Base-by-base conservation (phyloP, 2,888 invertebrate species). In the Lobophora halterata region DNA sequence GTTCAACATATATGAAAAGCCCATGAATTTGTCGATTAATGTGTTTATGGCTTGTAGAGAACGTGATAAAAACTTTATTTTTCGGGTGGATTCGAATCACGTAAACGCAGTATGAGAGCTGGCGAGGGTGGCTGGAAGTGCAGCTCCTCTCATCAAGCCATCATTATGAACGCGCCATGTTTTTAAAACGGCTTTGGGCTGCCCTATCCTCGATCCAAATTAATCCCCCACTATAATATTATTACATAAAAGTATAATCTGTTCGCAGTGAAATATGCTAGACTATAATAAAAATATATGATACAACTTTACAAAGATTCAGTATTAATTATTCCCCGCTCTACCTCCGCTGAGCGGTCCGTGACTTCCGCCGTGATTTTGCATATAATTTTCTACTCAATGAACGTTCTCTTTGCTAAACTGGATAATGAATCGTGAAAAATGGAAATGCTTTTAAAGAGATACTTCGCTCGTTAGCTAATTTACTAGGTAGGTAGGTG, bases 341-440 rank as follows among this genome's bases (percentile, higher is more conserved):
- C 56, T 66, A 69, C 67, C 65, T 72, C 58, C 61, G 65, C 62
- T 65, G 63, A 66, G 64, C 61, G 63, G 60, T 54, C 62, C 65
- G 56, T 73, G 75, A 72, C 75, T 76, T 68, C 61, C 67, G 64
- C 57, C 85, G 86, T 86, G 86, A 77, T 79, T 78, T 71, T 74
- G 86, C 86, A 86, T 85, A 81, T 81, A 82, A 85, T 83, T 83
- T 81, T 74, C 74, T 69, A 71, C 81, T 85, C 72, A 76, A 74
- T 74, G 69, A 72, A 74, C 71, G 39, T 47, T 43, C 42, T 50
- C 46, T 48, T 43, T 49, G 46, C 46, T 35, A 31, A 38, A 28
- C 33, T 34, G 35, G 43, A 46, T 50, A 46, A 45, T 46, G 42
- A 53, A 48, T 48, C 25, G 41, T 28, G 40, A 42, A 42, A 44